These are phyloP conservation scores for Chrysomela aeneicollis DNA, from an alignment of 2,888 invertebrate species.

Conservation along the genomic window DNA sequence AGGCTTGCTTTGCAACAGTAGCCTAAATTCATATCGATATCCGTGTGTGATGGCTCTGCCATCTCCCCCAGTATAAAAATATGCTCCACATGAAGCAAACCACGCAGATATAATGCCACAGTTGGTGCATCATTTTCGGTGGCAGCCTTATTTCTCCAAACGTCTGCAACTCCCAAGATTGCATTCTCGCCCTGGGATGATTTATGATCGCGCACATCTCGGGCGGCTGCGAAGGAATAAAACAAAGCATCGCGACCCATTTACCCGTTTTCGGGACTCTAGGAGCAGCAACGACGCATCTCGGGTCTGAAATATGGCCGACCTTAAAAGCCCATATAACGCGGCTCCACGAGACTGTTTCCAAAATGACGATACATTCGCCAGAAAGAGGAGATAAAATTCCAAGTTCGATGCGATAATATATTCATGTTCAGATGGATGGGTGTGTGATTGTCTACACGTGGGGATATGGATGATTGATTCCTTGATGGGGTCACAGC, in stretches of 20 bases:
- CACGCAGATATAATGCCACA: not conserved
- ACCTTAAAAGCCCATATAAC: conserved; percentile 18
- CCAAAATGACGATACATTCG: conserved; percentile 9
- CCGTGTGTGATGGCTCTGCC: too few species aligned
- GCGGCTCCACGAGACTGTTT: not conserved
- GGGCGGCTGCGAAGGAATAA: conserved; percentile 20
- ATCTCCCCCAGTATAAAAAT: too few species aligned
- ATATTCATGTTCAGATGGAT: not conserved
- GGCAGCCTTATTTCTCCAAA: conserved; percentile 10
- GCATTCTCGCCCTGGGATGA: conserved; percentile 24
- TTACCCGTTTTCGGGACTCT: conserved; percentile 24
- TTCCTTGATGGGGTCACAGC: too few species aligned
- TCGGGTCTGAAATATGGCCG: conserved; percentile 17
- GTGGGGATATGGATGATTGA: not conserved
- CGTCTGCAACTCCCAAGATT: conserved; percentile 20
- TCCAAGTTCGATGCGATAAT: not conserved
- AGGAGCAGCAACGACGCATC: conserved; percentile 8
- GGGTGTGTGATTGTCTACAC: not conserved
- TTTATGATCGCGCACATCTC: conserved; percentile 21
- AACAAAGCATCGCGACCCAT: conserved; percentile 29
- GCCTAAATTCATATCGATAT: too few species aligned
- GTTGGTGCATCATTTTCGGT: conserved; percentile 15
- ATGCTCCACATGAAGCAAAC: too few species aligned
- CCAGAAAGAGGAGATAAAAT: not conserved
- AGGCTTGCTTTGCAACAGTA: too few species aligned